These are phyloP conservation scores for Xanthia icteritia DNA, from an alignment of 2,888 invertebrate genomes.

Conservation along the genomic window DNA sequence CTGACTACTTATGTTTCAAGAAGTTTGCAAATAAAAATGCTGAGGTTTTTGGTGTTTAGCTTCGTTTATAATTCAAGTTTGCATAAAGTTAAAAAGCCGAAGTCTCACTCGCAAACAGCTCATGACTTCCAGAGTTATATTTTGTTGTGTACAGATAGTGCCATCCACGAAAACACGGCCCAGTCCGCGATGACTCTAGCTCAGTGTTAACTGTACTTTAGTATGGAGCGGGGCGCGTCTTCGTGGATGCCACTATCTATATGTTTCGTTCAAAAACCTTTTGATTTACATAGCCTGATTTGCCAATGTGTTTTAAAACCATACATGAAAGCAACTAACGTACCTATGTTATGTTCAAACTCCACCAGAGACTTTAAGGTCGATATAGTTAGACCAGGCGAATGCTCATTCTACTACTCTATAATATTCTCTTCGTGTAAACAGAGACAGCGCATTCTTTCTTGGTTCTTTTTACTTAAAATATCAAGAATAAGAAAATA, in stretches of 20 bases:
- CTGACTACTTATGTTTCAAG: neutral
- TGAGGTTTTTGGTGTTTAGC: neutral
- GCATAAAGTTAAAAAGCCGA: neutral
- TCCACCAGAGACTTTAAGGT: neutral
- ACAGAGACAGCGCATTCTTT: neutral
- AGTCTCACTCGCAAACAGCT: neutral
- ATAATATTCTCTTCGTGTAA: neutral
- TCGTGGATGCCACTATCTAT: too few species aligned
- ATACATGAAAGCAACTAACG: neutral
- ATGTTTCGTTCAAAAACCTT: neutral
- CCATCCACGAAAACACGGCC: too few species aligned
- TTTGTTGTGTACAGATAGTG: neutral
- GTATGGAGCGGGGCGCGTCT: too few species aligned
- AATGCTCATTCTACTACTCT: too few species aligned
- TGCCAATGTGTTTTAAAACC: neutral
- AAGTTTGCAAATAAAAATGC: neutral
- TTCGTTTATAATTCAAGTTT: neutral
- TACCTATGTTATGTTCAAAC: neutral
- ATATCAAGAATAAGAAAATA: neutral
- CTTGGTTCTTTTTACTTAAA: neutral
- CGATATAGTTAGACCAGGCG: too few species aligned
- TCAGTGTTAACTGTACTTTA: too few species aligned
- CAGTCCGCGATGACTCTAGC: too few species aligned
- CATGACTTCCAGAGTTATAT: neutral
- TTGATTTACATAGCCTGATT: too few species aligned